Conservation (phyloP, 2,113 vertebrate genomes). For the Corynorhinus townsendii region DNA sequence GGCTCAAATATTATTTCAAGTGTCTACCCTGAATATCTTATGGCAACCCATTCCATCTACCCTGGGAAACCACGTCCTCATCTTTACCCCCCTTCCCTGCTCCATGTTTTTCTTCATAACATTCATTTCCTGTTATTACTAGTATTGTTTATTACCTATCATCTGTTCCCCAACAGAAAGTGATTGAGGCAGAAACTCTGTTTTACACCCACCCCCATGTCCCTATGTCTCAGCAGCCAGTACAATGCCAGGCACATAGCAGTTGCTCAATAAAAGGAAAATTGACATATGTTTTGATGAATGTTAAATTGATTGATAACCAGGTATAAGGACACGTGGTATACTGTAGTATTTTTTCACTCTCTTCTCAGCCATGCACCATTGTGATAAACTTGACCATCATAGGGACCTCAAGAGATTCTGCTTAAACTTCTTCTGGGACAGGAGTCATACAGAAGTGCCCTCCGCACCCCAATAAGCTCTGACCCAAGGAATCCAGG, state of each 20-base stretch:
- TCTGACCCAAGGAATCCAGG: too few relatives aligned
- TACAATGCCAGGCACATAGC: neutral
- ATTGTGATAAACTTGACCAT: neutral
- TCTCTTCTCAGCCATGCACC: neutral
- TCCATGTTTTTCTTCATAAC: neutral
- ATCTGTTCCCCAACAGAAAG: neutral
- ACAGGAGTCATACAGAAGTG: neutral
- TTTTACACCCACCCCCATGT: neutral
- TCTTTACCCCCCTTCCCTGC: neutral
- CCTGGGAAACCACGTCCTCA: neutral
- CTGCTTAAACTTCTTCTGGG: neutral
- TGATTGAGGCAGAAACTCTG: neutral
- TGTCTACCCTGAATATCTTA: fast-evolving
- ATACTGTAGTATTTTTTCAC: neutral
- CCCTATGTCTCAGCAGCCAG: neutral
- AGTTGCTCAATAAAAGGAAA: neutral
- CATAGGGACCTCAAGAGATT: neutral
- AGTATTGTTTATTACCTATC: neutral
- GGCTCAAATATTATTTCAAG: neutral
- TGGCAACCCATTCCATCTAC: fast-evolving
- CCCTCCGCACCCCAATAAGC: neutral
- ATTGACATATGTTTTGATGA: neutral
- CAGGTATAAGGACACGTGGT: fast-evolving
- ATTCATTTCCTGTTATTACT: neutral
- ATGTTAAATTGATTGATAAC: neutral